phyloP scores from a whole-genome alignment of 1,140 invertebrate genomes.

The Harpegnathos saltator region DNA sequence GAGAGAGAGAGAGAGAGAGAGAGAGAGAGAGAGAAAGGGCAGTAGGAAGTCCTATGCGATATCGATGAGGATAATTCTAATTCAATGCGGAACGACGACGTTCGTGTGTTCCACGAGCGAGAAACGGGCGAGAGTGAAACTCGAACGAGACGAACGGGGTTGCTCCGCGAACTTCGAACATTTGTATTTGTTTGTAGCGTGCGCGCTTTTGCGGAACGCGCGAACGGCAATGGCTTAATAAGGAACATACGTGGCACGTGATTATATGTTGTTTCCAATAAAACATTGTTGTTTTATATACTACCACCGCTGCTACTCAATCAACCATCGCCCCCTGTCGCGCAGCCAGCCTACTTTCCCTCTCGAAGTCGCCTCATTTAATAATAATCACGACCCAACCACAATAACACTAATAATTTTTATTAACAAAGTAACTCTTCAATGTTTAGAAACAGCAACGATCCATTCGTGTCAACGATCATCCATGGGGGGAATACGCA shows the following conservation, averaged over 20 bases:
- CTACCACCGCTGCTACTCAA: neutral
- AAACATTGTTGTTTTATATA: conserved; percentile 79
- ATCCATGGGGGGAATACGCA: too few relatives aligned
- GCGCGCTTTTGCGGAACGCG: conserved; percentile 62
- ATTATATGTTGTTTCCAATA: conserved; percentile 80
- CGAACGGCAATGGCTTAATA: conserved; percentile 69
- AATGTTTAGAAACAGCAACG: too few relatives aligned
- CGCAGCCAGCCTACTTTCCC: too few relatives aligned
- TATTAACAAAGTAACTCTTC: too few relatives aligned
- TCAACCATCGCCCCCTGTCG: neutral
- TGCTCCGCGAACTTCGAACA: conserved; percentile 25
- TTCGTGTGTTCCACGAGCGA: conserved; percentile 60
- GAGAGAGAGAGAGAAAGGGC: neutral
- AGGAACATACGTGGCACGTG: conserved; percentile 73
- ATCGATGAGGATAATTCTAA: conserved; percentile 33
- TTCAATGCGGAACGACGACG: conserved; percentile 39
- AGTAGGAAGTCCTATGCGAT: conserved; percentile 3
- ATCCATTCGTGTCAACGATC: too few relatives aligned
- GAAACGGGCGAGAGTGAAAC: neutral
- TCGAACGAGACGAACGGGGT: conserved; percentile 18
- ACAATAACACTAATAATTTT: too few relatives aligned
- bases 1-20: too few relatives aligned
- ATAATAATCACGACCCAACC: too few relatives aligned
- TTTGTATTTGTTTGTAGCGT: conserved; percentile 58
- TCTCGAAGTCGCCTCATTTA: too few relatives aligned